phyloP scores from a whole-genome alignment of 2,888 invertebrate genomes.

The Ochlodes sylvanus region DNA sequence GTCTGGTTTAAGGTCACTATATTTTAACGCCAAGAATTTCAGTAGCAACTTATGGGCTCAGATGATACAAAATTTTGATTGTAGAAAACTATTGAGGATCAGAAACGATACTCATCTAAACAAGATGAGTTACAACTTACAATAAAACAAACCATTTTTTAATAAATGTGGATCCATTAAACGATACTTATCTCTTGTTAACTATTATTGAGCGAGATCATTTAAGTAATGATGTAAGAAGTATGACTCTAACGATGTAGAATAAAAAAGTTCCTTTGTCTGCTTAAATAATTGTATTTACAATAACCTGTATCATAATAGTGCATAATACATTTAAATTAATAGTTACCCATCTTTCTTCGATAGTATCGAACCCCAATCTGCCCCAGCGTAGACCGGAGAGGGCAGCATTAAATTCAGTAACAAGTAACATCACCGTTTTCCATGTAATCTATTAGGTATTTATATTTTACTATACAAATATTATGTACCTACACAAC shows the following conservation, averaged over 20 bases:
- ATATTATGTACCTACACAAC: background rate
- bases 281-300: constrained; percentile 4
- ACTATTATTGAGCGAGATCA: background rate
- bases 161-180: constrained; percentile 11
- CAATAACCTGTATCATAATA: background rate
- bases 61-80: too few relatives aligned
- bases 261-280: background rate
- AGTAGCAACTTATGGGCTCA: too few relatives aligned
- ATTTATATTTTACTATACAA: constrained; percentile 27
- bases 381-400: constrained; percentile 27
- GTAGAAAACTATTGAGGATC: too few relatives aligned
- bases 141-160: background rate
- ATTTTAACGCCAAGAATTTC: too few relatives aligned
- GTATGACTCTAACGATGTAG: background rate
- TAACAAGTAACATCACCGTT: constrained; percentile 27
- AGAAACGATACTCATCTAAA: too few relatives aligned
- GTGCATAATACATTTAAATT: constrained; percentile 13
- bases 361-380: constrained; percentile 18
- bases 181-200: background rate
- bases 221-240: background rate
- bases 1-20: too few relatives aligned
- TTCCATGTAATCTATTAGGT: constrained; percentile 23
- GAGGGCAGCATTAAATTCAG: constrained; percentile 30
- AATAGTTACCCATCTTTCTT: constrained; percentile 16
- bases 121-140: too few relatives aligned